Evolutionary conservation across 2,888 invertebrate genomes (phyloP), one percentile per base, ranked within the genome.

Genomic region (Morpho helenor): DNA sequence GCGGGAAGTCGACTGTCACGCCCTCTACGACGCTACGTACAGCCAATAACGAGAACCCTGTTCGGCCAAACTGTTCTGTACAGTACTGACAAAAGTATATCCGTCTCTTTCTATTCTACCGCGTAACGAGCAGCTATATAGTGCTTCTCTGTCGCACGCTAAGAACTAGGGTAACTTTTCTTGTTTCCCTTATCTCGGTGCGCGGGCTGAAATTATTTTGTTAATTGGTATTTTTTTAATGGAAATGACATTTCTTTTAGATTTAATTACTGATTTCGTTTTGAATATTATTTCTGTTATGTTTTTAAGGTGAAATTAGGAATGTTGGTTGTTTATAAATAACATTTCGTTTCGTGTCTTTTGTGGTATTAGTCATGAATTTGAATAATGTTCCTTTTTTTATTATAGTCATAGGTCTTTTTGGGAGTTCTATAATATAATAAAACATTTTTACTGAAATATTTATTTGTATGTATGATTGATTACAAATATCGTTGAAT

Each of bases 1-100:
- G 90, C 87, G 87, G 82, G 82, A 87, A 87, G 72, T 63, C 72
- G 75, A 69, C 63, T 82, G 85, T 70, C 73, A 85, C 90, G 90
- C 90, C 90, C 85, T 82, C 79, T 76, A 69, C 79, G 76, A 76
- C 75, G 75, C 74, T 73, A 74, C 68, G 66, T 67, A 72, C 76
- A 65, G 65, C 91, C 91, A 91, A 91, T 90, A 74, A 75, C 69
- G 69, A 61, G 64, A 69, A 66, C 62, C 66, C 72, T 64, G 68
- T 69, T 70, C 73, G 68, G 67, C 62, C 72, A 57, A 42, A 39
- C 31, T 31, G 31, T 31, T 31, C 5, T 31, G 2, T 5, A 31
- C 57, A 57, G 61, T 61, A 68, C 61, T 7, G 23, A 48, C 46
- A 23, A 56, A 73, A 44, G 2, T 80, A 63, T 72, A 66, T 40